Percentiles rank a stretch among this genome's conserved stretches.
Conservation (phyloP, 2,797 vertebrate genomes). For the Moxostoma hubbsi region DNA sequence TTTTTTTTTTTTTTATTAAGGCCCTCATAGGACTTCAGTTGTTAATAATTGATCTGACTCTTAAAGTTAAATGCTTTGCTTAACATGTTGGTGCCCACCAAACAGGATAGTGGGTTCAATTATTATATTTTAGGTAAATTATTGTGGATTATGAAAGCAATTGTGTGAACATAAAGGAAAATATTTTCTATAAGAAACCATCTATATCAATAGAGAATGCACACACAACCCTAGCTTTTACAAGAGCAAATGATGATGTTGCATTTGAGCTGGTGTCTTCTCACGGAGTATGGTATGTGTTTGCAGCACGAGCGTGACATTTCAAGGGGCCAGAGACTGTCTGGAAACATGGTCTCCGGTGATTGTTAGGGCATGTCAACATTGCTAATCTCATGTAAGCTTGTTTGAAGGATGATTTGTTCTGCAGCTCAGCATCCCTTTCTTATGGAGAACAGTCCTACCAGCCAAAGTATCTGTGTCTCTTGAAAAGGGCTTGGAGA, state of each 20-base stretch:
- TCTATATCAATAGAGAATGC: background rate
- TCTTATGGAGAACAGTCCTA: constrained; percentile 47
- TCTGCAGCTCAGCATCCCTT: constrained; percentile 47
- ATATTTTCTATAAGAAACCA: too few relatives aligned
- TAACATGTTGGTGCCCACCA: background rate
- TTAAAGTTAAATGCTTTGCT: background rate
- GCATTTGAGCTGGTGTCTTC: background rate
- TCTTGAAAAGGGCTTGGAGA: constrained; percentile 35
- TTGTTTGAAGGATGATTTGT: constrained; percentile 55
- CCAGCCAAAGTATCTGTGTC: constrained; percentile 36
- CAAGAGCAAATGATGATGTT: background rate
- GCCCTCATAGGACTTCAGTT: background rate
- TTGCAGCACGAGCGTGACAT: constrained; percentile 49
- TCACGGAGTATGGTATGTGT: constrained; percentile 27
- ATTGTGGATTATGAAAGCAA: too few relatives aligned
- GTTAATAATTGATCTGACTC: constrained; percentile 1
- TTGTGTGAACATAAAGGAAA: too few relatives aligned
- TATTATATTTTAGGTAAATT: background rate
- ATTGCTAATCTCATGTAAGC: constrained; percentile 57
- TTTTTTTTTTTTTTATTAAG: background rate
- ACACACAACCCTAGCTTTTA: background rate
- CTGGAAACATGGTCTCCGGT: constrained; percentile 49
- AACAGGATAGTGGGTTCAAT: background rate
- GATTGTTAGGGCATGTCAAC: constrained; percentile 53
- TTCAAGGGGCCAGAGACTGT: constrained; percentile 43